Evolutionary conservation across 2,113 vertebrate genomes (phyloP).

Genomic region (Toxostoma redivivum): DNA sequence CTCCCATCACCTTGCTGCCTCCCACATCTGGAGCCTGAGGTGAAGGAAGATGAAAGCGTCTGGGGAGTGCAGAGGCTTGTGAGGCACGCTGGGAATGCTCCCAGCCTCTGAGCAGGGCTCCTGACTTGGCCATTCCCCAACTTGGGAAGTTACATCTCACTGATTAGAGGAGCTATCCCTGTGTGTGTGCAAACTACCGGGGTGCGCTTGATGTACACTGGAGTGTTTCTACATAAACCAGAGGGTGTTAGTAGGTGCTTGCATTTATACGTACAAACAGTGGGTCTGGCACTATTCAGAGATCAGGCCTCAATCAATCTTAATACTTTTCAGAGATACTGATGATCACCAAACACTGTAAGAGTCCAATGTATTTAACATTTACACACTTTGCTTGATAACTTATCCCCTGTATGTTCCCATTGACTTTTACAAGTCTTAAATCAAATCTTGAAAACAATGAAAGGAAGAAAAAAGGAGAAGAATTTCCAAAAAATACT

Average conservation of each 20-base stretch:
- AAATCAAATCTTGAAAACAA: neutral
- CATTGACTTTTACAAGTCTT: neutral
- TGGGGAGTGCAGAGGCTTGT: conserved; percentile 14
- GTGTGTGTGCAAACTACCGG: neutral
- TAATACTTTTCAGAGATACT: neutral
- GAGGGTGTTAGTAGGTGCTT: neutral
- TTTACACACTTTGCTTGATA: neutral
- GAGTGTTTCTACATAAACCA: neutral
- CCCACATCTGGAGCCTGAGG: conserved; percentile 51
- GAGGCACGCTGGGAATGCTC: neutral
- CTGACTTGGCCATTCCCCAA: neutral
- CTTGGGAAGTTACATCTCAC: rapidly evolving
- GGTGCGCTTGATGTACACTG: neutral
- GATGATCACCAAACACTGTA: neutral
- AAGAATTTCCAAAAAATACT: neutral
- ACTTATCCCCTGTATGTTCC: neutral
- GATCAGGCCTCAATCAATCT: neutral
- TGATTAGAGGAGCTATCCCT: neutral
- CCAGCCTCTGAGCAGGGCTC: neutral
- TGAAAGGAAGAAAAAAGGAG: neutral
- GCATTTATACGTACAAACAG: neutral
- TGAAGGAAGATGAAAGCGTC: conserved; percentile 37
- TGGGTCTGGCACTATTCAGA: neutral
- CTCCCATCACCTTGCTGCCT: neutral
- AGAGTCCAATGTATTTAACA: neutral